These are phyloP conservation scores for Trogon surrucura DNA, from an alignment of 2,113 vertebrate species.

Conservation along the genomic window DNA sequence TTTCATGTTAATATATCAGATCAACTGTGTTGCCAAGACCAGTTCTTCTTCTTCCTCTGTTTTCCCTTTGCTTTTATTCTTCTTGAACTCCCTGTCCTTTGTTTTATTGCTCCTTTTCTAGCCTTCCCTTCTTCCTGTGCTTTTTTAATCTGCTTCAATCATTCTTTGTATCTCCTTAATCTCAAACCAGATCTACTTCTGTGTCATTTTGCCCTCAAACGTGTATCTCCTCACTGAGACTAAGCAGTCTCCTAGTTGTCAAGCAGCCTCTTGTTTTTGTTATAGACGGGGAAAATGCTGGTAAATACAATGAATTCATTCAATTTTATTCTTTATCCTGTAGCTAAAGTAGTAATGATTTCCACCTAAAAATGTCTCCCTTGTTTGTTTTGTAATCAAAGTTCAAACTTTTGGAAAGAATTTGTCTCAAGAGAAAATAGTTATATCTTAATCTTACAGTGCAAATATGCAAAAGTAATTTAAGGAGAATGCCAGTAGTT, in stretches of 20 bases:
- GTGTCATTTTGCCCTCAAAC: conserved; percentile 13
- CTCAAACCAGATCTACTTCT: not conserved
- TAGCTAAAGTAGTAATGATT: not conserved
- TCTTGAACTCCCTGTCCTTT: not conserved
- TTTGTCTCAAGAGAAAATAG: not conserved
- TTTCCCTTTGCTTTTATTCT: not conserved
- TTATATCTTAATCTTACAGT: not conserved
- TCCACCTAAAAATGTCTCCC: not conserved
- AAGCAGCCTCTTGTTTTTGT: not conserved
- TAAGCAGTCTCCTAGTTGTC: not conserved
- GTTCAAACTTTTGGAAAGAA: not conserved
- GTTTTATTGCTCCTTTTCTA: conserved; percentile 7
- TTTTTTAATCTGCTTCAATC: not conserved
- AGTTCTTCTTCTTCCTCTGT: not conserved
- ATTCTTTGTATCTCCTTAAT: not conserved
- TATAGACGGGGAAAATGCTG: not conserved
- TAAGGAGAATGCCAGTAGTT: not conserved
- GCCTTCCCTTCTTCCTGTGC: not conserved
- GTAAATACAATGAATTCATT: not conserved
- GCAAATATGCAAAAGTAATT: not conserved
- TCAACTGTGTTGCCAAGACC: not conserved
- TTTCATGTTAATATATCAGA: conserved; percentile 1
- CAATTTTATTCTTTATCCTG: not conserved
- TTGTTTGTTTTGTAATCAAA: not conserved
- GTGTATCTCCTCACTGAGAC: not conserved